Evolutionary conservation across 2,797 vertebrate genomes (phyloP).

Genomic region (Alexandromys oeconomus): DNA sequence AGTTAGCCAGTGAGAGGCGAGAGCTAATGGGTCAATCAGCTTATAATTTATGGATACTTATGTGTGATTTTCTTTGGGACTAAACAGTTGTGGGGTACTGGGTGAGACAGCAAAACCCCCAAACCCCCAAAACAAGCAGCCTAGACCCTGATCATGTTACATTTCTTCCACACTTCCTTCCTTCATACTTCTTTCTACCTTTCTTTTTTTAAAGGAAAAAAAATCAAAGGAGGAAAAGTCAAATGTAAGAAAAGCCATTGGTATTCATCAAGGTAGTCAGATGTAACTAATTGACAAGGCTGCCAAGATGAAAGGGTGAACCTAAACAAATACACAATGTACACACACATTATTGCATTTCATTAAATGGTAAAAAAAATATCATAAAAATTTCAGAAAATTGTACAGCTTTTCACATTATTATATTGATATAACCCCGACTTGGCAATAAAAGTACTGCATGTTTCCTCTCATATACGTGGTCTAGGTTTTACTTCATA

Average conservation of each 20-base stretch:
- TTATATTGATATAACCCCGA: not conserved
- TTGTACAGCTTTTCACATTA: not conserved
- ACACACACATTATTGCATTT: not conserved
- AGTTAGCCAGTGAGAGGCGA: too few species aligned
- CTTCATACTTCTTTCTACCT: not conserved
- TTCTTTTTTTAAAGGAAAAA: not conserved
- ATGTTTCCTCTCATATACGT: not conserved
- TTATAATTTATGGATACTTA: too few species aligned
- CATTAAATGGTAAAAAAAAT: not conserved
- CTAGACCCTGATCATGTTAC: too few species aligned
- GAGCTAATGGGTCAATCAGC: too few species aligned
- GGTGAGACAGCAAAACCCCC: fast-evolving
- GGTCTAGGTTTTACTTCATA: not conserved
- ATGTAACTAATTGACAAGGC: not conserved
- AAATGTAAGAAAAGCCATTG: not conserved
- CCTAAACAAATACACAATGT: not conserved
- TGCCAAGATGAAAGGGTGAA: not conserved
- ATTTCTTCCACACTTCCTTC: too few species aligned
- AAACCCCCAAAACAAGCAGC: too few species aligned
- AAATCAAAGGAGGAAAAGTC: not conserved
- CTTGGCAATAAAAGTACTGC: not conserved
- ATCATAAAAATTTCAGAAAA: not conserved
- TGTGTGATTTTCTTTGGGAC: too few species aligned
- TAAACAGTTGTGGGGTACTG: too few species aligned
- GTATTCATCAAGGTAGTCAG: not conserved